phyloP scores from a whole-genome alignment of 2,797 vertebrate species.

The Hipposideros larvatus region DNA sequence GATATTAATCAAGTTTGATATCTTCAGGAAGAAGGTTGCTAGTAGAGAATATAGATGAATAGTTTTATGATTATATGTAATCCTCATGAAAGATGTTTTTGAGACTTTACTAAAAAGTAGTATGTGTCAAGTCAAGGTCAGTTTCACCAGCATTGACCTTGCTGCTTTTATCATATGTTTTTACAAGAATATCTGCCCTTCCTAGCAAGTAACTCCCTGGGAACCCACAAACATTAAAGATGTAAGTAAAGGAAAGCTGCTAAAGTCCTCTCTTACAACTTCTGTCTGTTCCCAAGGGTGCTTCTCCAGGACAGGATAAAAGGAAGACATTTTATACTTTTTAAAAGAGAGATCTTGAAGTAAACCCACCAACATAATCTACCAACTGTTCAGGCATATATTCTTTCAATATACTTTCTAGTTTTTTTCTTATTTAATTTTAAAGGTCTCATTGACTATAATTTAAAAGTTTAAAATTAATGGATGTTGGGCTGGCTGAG shows the following conservation, averaged over 20 bases:
- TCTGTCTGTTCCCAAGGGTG: background rate
- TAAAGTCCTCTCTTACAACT: background rate
- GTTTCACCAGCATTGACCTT: background rate
- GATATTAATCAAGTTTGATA: background rate
- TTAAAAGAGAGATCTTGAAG: background rate
- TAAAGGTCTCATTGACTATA: background rate
- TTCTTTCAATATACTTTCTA: background rate
- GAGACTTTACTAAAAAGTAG: background rate
- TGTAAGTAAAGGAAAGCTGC: background rate
- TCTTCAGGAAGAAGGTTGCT: background rate
- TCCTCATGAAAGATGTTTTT: background rate
- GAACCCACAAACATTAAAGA: background rate
- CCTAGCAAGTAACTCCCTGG: background rate
- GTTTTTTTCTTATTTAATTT: background rate
- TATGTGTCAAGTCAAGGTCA: background rate
- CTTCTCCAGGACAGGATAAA: background rate
- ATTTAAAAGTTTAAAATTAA: conserved; percentile 25
- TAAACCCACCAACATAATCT: background rate
- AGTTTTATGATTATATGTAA: background rate
- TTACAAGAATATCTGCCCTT: background rate
- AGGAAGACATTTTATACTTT: background rate
- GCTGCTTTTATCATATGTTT: background rate
- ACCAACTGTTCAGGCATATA: background rate
- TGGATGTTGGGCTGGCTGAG: background rate
- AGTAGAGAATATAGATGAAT: background rate